Base-by-base conservation (phyloP, 2,888 invertebrate species). In the Cremastinae sp. region DNA sequence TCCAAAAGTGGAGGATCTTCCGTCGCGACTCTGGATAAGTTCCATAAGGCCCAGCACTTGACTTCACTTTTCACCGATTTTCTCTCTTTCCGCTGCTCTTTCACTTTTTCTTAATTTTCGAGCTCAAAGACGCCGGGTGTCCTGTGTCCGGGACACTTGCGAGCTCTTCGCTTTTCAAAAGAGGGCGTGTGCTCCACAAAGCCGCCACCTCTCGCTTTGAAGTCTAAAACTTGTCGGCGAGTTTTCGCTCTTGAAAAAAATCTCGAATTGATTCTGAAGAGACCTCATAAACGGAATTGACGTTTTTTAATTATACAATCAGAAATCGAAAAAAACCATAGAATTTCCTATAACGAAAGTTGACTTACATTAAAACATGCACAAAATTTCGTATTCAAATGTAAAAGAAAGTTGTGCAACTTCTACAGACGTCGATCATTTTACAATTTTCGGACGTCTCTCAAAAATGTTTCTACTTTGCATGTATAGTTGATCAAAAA, bases 41-140 rank as follows among this genome's bases (percentile, higher is more conserved):
- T 79, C 79, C 82, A 82, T 74, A 81, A 76, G 82, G 74, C 79
- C n/a, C 72, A 22, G 28, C 65, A 77, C 74, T 75, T 77, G 70
- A 78, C 73, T 75, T 53, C 69, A 51, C 62, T 55, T 66, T 70
- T 59, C 49, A 37, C 70, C 49, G 14, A 56, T 66, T 69, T n/a
- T 69, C 43, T 53, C 61, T 68, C 20, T 53, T 43, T 62, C 56
- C 22, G 62, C 62, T 45, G 10, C 12, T 68, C 39, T 20, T 59
- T 35, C 56, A 22, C 56, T 61, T 22, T 65, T 69, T 53, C 39
- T 45, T 39, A 49, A 43, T 43, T 41, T 78, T 74, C 65, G 66
- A 51, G 72, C 55, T 49, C 9, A 39, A 59, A 66, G 55, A 37
- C 16, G 49, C 45, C 43, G 41, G 47, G 45, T 58, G 43, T 55